These are phyloP conservation scores for Sebastes iracundus DNA, from an alignment of 2,797 vertebrate genomes.

Conservation along the genomic window DNA sequence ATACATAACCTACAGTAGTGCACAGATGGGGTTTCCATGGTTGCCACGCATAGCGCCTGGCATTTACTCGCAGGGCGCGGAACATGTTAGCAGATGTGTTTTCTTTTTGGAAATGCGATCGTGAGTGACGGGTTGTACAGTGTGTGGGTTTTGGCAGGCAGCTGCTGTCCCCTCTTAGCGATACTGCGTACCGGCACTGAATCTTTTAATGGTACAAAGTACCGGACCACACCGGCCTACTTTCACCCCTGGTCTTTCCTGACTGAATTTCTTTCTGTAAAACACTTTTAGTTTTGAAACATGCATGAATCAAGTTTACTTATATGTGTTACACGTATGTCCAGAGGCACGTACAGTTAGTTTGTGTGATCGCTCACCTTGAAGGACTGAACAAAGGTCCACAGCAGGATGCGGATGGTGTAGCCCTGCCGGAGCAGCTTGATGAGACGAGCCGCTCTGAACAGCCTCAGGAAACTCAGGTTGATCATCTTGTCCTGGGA, in stretches of 20 bases:
- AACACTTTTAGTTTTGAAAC: not conserved
- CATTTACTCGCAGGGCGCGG: too few species aligned
- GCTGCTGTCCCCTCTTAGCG: too few species aligned
- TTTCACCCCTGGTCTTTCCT: not conserved
- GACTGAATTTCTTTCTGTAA: not conserved
- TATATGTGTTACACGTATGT: not conserved
- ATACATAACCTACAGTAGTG: too few species aligned
- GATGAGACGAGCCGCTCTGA: conserved; percentile 95
- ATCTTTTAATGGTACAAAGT: too few species aligned
- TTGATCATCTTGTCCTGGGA: conserved; percentile 95
- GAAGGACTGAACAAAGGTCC: conserved; percentile 99
- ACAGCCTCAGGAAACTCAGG: conserved; percentile 94
- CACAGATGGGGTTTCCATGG: too few species aligned
- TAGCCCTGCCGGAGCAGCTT: conserved; percentile 97
- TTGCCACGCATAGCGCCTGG: too few species aligned
- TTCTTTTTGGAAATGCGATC: too few species aligned
- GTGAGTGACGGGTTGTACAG: too few species aligned
- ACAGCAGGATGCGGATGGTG: conserved; percentile 98
- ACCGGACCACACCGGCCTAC: not conserved
- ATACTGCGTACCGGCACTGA: too few species aligned
- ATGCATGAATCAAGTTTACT: not conserved
- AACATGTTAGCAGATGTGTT: too few species aligned
- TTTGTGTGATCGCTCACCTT: conserved; percentile 83
- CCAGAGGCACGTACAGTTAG: not conserved
- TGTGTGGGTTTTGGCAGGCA: too few species aligned